A percentile compares a stretch with the other conserved stretches of the same genome.
Evolutionary conservation across 1,140 invertebrate species (phyloP).

Genomic region (Tetragnatha versicolor): DNA sequence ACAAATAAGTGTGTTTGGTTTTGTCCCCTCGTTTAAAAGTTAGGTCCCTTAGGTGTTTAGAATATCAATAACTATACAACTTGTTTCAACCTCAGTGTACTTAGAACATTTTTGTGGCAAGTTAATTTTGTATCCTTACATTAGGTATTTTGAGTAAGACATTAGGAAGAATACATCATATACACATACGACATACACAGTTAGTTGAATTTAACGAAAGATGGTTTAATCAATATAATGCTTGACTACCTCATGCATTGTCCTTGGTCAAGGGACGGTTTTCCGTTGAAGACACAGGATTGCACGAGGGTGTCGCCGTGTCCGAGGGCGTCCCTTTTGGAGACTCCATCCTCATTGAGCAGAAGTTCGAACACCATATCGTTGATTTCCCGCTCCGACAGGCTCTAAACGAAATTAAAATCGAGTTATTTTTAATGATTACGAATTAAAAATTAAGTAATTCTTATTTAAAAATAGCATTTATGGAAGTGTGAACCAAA

Average conservation of each 20-base stretch:
- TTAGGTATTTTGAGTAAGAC: too few species aligned
- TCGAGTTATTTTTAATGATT: not conserved
- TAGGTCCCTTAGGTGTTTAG: too few species aligned
- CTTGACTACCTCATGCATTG: conserved; percentile 2
- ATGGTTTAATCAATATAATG: too few species aligned
- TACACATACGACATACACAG: not conserved
- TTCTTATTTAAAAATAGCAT: too few species aligned
- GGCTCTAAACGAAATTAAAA: not conserved
- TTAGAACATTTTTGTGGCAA: too few species aligned
- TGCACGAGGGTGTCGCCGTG: conserved; percentile 8
- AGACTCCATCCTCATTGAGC: not conserved
- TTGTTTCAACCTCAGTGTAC: too few species aligned
- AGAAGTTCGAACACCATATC: conserved; percentile 4
- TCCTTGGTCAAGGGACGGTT: not conserved
- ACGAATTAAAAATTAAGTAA: not conserved
- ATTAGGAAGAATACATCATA: too few species aligned
- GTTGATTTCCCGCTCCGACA: conserved; percentile 9
- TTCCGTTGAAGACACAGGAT: conserved; percentile 30
- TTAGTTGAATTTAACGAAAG: not conserved
- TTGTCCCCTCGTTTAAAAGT: too few species aligned
- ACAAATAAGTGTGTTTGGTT: too few species aligned
- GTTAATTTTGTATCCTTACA: too few species aligned
- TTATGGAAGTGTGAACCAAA: too few species aligned
- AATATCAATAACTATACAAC: too few species aligned
- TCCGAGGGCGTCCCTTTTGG: not conserved